Conservation (phyloP, 2,888 invertebrate species). For the Frankliniella intonsa region DNA sequence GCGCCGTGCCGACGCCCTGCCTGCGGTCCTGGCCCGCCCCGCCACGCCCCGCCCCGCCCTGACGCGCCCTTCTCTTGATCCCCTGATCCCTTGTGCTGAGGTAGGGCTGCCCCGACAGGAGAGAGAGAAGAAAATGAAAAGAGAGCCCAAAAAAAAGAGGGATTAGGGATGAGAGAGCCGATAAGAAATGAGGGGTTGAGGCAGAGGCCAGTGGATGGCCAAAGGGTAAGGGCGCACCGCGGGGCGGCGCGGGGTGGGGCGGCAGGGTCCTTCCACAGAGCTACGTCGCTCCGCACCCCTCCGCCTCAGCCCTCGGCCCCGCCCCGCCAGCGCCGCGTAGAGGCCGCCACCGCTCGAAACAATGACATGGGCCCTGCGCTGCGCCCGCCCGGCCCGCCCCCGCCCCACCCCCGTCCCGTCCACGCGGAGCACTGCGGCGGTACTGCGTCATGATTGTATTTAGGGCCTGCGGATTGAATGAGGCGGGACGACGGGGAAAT, state of each 20-base stretch:
- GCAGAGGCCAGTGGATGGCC: neutral
- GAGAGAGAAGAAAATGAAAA: neutral
- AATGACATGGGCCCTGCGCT: neutral
- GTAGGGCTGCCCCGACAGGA: neutral
- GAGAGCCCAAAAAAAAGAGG: neutral
- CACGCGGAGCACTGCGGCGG: neutral
- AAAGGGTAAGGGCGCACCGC: neutral
- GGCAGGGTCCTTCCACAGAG: neutral
- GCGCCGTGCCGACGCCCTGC: neutral
- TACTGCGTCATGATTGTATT: too few species aligned
- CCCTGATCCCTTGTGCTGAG: neutral
- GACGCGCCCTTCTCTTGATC: neutral
- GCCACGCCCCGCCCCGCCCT: neutral
- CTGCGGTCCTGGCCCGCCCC: neutral
- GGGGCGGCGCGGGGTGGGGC: neutral
- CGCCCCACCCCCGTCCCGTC: neutral
- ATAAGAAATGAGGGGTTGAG: slow-evolving; percentile 20
- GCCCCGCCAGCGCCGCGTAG: neutral
- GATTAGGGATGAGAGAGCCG: slow-evolving; percentile 21
- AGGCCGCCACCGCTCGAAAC: neutral
- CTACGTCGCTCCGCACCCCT: too few species aligned
- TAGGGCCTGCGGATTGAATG: too few species aligned
- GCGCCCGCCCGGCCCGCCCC: neutral
- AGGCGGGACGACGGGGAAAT: neutral
- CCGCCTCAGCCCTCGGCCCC: neutral